Conservation (phyloP, 2,888 invertebrate genomes). For the Ferrisia virgata region DNA sequence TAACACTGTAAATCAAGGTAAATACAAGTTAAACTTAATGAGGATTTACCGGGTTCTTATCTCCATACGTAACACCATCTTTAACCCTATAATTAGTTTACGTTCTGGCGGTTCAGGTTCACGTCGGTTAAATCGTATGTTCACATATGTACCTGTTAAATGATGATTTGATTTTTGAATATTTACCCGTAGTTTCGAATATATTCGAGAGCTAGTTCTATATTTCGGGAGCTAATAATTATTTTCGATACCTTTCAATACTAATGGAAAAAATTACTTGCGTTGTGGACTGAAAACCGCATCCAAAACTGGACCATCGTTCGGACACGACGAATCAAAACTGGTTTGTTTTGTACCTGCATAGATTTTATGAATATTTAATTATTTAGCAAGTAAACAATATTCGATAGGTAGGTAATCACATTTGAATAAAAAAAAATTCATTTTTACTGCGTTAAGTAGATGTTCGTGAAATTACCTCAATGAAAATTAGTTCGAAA, state of each 20-base stretch:
- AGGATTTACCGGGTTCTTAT: conserved; percentile 18
- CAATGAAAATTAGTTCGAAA: no score
- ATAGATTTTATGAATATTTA: no score
- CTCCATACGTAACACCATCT: not conserved
- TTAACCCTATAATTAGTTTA: conserved; percentile 10
- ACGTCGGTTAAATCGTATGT: not conserved
- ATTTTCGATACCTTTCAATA: no score
- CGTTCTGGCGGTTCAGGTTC: not conserved
- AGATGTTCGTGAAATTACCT: no score
- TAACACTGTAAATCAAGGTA: conserved; percentile 15
- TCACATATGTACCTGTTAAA: not conserved
- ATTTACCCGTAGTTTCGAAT: not conserved
- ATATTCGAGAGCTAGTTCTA: not conserved
- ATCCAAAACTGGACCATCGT: not conserved
- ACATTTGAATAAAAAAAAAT: no score
- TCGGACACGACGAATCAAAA: not conserved
- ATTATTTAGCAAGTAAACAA: no score
- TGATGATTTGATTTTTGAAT: not conserved
- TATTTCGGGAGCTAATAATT: no score
- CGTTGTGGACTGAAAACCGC: not conserved
- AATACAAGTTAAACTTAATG: not conserved
- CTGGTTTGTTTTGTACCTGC: not conserved
- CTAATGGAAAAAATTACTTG: not conserved
- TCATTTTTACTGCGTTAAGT: no score
- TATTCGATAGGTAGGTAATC: no score